Base-by-base conservation (phyloP, 2,113 vertebrate species). In the Ptychochromis oligacanthus region DNA sequence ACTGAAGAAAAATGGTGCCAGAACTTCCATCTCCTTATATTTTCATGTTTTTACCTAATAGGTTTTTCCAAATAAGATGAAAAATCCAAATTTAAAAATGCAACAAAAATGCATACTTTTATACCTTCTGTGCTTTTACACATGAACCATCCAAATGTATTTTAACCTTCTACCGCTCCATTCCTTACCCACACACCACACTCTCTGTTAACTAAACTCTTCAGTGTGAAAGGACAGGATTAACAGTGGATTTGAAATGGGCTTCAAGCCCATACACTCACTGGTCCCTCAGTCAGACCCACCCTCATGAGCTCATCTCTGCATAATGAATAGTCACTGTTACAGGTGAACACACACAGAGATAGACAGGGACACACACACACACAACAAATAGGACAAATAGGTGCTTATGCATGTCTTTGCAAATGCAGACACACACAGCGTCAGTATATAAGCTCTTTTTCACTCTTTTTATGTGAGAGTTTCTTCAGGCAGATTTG, bases 201-300 rank as follows among this genome's bases (percentile, higher is more conserved):
- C 58, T 86, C 67, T 88, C 81, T 87, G 89, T 80, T 93, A 88
- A 86, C 87, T 43, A 61, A 81, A 81, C 89, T 82, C 61, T 87
- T 60, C 89, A 18, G 72, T 81, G 87, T 89, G 88, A 95, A 94
- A 92, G 85, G 87, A 82, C 84, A 24, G 93, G 95, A 96, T 96
- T 96, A 96, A 93, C 90, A 89, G 89, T 90, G 85, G 94, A 94
- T 94, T 93, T 93, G 82, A 90, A 81, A 75, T 17, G 1, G 85
- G 79, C 84, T 12, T 4, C 62, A 84, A 78, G 82, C 83, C 85
- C 74, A 83, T 88, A 86, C 52, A 92, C 79, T 87, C 81, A 80
- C 49, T 85, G 61, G 87, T 81, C 75, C 83, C 58, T 78, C 58
- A 64, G 87, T 88, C 24, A 12, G 86, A 78, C 88, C 87, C 88